A percentile compares a stretch with the other conserved stretches of the same genome.
These are phyloP conservation scores for Ara ararauna DNA, from an alignment of 2,797 vertebrate species.

Conservation along the genomic window DNA sequence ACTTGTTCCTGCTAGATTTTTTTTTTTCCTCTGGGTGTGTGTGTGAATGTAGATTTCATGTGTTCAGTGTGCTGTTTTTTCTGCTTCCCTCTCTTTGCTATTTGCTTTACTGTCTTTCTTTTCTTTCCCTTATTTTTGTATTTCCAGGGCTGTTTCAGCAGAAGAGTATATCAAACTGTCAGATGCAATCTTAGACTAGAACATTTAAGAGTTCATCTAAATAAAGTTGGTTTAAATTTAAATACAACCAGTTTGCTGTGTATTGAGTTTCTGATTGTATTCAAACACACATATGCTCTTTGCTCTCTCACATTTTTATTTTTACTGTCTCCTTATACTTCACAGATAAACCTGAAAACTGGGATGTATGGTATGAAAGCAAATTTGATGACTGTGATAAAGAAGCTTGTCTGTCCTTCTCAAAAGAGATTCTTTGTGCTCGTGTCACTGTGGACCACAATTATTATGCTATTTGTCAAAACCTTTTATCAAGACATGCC, in stretches of 20 bases:
- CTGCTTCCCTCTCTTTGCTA: background rate
- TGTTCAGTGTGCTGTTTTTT: background rate
- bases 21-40: slow-evolving; percentile 1
- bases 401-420: slow-evolving; percentile 98
- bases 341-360: slow-evolving; percentile 96
- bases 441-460: slow-evolving; percentile 98
- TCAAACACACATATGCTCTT: background rate
- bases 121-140: background rate
- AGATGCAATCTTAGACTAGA: background rate
- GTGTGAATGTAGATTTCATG: background rate
- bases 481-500: slow-evolving; percentile 94
- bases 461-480: slow-evolving; percentile 97
- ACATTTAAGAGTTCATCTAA: background rate
- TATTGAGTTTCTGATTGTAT: background rate
- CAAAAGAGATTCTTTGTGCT: slow-evolving; percentile 95
- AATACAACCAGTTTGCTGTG: background rate
- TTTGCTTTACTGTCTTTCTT: background rate
- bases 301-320: background rate
- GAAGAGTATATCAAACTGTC: background rate
- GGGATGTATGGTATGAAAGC: slow-evolving; percentile 98
- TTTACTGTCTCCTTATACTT: slow-evolving; percentile 4
- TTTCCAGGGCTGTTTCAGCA: background rate
- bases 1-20: background rate
- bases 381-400: slow-evolving; percentile 97
- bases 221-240: background rate